A percentile compares a stretch with the other conserved stretches of the same genome.
Conservation (phyloP, 2,113 vertebrate genomes). For the Chaetorhynchus papuensis region DNA sequence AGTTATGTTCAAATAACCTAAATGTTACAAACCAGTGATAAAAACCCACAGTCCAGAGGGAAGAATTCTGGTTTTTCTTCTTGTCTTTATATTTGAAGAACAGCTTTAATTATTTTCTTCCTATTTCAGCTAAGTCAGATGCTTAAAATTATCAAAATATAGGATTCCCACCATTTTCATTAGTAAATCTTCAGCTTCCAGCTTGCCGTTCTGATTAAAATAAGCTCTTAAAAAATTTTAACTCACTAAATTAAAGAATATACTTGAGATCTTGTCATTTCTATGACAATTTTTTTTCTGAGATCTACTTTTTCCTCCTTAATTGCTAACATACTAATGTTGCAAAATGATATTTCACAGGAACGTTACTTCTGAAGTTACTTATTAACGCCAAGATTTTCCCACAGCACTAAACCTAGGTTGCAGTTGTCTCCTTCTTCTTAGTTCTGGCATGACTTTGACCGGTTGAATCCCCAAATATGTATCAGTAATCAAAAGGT, state of each 20-base stretch:
- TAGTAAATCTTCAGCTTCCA: not conserved
- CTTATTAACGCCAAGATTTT: slow-evolving; percentile 80
- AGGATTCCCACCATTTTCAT: not conserved
- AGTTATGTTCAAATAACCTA: slow-evolving; percentile 15
- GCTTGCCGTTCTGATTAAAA: not conserved
- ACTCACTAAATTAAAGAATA: slow-evolving; percentile 15
- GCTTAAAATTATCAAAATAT: not conserved
- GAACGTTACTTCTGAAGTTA: slow-evolving; percentile 74
- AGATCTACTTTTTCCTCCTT: not conserved
- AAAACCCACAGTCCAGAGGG: not conserved
- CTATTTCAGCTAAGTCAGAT: not conserved
- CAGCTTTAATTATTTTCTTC: slow-evolving; percentile 10
- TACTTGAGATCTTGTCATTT: not conserved
- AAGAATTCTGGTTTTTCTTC: not conserved
- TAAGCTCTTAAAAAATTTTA: not conserved
- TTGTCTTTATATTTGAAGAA: not conserved
- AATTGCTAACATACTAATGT: slow-evolving; percentile 65
- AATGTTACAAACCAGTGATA: not conserved
- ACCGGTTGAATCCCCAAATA: slow-evolving; percentile 67
- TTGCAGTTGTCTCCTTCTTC: slow-evolving; percentile 61
- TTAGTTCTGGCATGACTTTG: slow-evolving; percentile 67
- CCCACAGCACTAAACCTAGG: slow-evolving; percentile 65
- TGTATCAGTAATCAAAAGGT: slow-evolving; percentile 78
- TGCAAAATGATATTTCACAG: slow-evolving; percentile 69
- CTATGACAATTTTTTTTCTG: not conserved